These are phyloP conservation scores for Thymallus thymallus DNA, from an alignment of 2,113 vertebrate species.

Conservation along the genomic window DNA sequence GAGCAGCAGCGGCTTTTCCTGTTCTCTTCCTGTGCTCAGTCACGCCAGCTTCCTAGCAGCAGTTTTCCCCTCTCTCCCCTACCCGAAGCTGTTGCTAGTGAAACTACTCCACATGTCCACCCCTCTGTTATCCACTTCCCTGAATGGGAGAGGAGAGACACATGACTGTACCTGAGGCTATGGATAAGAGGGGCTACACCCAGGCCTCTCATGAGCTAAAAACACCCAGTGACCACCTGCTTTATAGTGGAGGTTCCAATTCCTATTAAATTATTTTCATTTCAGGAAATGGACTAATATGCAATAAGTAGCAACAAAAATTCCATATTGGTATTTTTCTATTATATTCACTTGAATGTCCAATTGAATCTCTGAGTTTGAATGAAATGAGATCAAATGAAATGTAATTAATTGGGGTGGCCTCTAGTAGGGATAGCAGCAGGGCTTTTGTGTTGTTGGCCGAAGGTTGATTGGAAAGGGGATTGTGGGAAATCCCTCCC, in stretches of 20 bases:
- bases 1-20: conserved; percentile 21
- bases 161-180: conserved; percentile 37
- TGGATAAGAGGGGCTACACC: conserved; percentile 19
- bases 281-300: no score
- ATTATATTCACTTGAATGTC: no score
- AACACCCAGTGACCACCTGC: conserved; percentile 38
- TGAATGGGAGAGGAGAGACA: conserved; percentile 18
- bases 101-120: not conserved
- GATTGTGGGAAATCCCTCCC: conserved; percentile 18
- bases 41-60: conserved; percentile 24
- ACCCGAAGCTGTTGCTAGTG: conserved; percentile 13
- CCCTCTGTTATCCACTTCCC: conserved; percentile 20
- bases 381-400: no score
- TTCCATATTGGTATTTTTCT: no score
- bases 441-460: conserved; percentile 56
- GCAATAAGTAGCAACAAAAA: no score
- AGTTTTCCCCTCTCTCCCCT: not conserved
- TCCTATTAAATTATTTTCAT: no score
- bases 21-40: conserved; percentile 38
- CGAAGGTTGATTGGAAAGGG: no score
- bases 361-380: no score
- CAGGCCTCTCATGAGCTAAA: conserved; percentile 14
- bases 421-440: conserved; percentile 58
- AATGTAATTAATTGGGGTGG: no score
- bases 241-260: conserved; percentile 12